phyloP scores from a whole-genome alignment of 2,888 invertebrate genomes.

The Glyphotaelius pellucidus region DNA sequence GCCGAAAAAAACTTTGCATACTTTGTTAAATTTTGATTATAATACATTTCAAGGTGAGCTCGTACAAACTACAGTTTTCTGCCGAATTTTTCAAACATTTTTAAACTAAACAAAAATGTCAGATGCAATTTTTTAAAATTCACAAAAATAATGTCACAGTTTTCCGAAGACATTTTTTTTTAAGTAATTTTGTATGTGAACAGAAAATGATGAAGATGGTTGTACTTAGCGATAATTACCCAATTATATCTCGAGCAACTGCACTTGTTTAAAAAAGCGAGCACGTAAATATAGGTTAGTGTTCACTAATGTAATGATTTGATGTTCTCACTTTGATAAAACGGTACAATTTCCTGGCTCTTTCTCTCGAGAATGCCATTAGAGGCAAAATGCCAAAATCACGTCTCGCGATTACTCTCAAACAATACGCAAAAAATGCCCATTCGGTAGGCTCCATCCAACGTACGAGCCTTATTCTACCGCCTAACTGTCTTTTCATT shows the following conservation, averaged over 20 bases:
- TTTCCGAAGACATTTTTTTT: no score
- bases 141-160: no score
- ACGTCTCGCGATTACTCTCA: neutral
- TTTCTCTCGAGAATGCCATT: slow-evolving; percentile 52
- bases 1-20: neutral
- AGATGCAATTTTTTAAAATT: neutral
- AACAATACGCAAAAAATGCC: slow-evolving; percentile 35
- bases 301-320: slow-evolving; percentile 30
- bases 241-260: neutral
- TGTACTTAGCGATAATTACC: neutral
- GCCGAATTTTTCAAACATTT: no score
- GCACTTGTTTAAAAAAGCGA: slow-evolving; percentile 10
- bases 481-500: neutral
- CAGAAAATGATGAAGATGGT: neutral
- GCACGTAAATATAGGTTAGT: slow-evolving; percentile 4
- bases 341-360: slow-evolving; percentile 31
- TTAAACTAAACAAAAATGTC: no score
- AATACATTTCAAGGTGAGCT: no score
- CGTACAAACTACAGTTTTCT: no score
- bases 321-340: slow-evolving; percentile 42
- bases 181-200: neutral
- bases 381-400: slow-evolving; percentile 49
- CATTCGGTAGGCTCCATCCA: neutral
- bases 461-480: neutral
- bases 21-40: neutral